These are phyloP conservation scores for Desmodus rotundus DNA, from an alignment of 2,113 vertebrate genomes.

Conservation along the genomic window DNA sequence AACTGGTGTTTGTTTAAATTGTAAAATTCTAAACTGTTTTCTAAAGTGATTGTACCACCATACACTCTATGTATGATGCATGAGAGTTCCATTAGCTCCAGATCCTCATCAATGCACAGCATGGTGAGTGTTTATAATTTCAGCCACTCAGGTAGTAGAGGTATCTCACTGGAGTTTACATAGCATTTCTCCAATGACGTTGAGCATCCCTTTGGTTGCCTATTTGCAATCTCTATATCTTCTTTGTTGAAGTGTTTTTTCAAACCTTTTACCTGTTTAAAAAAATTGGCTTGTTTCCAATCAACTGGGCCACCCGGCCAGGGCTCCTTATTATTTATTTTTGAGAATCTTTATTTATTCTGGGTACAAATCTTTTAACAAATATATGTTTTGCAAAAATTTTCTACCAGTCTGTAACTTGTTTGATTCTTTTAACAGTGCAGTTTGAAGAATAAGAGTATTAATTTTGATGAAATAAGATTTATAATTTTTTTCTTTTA, in stretches of 20 bases:
- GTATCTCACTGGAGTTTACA: background rate
- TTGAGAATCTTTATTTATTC: background rate
- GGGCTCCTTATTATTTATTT: background rate
- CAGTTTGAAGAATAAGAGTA: background rate
- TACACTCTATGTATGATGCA: background rate
- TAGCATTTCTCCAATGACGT: background rate
- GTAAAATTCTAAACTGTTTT: background rate
- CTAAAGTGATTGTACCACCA: background rate
- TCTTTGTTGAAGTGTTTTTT: background rate
- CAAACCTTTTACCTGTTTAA: background rate
- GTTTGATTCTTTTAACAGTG: background rate
- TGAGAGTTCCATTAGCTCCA: background rate
- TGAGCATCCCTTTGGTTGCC: background rate
- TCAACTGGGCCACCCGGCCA: too few relatives aligned
- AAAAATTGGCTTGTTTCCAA: background rate
- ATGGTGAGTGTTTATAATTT: background rate
- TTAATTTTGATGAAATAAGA: slow-evolving; percentile 9
- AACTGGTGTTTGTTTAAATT: background rate
- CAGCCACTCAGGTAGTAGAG: background rate
- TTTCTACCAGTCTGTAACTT: background rate
- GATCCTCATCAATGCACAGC: background rate
- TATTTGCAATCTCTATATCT: background rate
- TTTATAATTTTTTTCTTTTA: background rate
- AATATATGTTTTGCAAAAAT: background rate
- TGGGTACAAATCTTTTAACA: background rate